Base-by-base conservation (phyloP, 2,888 invertebrate species). In the Scaptomyza parva region DNA sequence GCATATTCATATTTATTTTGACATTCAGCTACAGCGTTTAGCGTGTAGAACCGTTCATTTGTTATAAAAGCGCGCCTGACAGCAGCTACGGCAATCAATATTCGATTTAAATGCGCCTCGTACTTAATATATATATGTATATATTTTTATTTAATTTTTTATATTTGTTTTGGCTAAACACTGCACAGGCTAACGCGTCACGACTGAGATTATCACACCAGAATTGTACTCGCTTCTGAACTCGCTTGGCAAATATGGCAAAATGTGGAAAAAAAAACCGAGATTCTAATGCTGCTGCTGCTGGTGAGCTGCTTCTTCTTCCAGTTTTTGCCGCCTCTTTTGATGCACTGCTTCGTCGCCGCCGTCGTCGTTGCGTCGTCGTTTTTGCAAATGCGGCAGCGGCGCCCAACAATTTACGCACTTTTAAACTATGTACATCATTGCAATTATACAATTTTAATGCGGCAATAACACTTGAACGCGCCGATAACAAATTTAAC, bases 331-430 rank as follows among this genome's bases (percentile, higher is more conserved):
- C 77, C 88, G 74, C 83, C 70, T 81, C 81, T 73, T 75, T 84
- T 80, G 61, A 78, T 88, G 88, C 84, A 88, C 73, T 84, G 88
- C 73, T 88, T 88, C 86, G 86, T 87, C 76, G 80, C 66, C 65
- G 76, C 63, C 63, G 71, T 54, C 64, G 72, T 73, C 59, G 80
- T 53, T 68, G 81, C 81, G 78, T 79, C 65, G 68, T 74, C 53
- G 67, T 66, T 69, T 76, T 78, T 57, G 77, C 75, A 69, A 75
- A 75, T 64, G 68, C 73, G 73, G 74, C 73, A 62, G 62, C 71
- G 66, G 72, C 55, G 14, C 52, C 48, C 53, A 35, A 48, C 48
- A 54, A 57, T 74, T 64, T 80, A 88, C 86, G 84, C 84, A 84
- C 84, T 88, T 72, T 83, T 75, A 69, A 57, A 77, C 77, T 83